Evolutionary conservation across 2,113 vertebrate species (phyloP), one percentile per base, ranked within the genome.

Genomic region (Actenoides lindsayi): DNA sequence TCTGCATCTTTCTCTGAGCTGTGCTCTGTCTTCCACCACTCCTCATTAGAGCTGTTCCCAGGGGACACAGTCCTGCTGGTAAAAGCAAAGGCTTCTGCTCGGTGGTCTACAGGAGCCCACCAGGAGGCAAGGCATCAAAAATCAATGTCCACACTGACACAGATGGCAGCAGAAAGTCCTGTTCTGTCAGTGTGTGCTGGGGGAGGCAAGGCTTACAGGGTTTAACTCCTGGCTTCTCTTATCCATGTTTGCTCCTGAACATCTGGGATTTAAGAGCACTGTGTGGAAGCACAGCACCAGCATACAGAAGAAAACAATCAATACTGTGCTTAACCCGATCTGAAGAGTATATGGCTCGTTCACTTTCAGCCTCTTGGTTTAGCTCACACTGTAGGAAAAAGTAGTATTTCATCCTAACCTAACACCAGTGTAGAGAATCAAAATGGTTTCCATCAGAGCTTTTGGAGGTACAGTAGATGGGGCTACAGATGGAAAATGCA

Each of bases 41-140:
- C 50, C 70, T 97, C 92, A 97, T 97, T 97, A 96, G 74, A 65
- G 84, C 63, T 73, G 44, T 64, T 63, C 94, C 68, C n/a, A 48
- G 71, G 83, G 83, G 75, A 93, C 35, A 89, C 80, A 77, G 53
- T 84, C 95, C 90, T 96, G 97, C 96, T 95, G 95, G 10, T 82
- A 83, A 84, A 92, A 96, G 83, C 65, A 76, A 88, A 91, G 8
- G 28, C 79, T 94, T 81, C 75, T 85, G n/a, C 63, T 90, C 74
- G 51, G 74, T 59, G 75, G 57, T 79, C 62, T 87, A 73, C 79
- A 86, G 84, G 81, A 90, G 42, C 93, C 70, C 85, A 57, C 89
- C 71, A 85, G 96, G 96, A 96, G 93, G 74, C 80, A 86, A 95
- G 51, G 25, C 78, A 92, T 70, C 46, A 88, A 95, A 93, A 93